Conservation (phyloP, 2,888 invertebrate species). For the Serripes groenlandicus region DNA sequence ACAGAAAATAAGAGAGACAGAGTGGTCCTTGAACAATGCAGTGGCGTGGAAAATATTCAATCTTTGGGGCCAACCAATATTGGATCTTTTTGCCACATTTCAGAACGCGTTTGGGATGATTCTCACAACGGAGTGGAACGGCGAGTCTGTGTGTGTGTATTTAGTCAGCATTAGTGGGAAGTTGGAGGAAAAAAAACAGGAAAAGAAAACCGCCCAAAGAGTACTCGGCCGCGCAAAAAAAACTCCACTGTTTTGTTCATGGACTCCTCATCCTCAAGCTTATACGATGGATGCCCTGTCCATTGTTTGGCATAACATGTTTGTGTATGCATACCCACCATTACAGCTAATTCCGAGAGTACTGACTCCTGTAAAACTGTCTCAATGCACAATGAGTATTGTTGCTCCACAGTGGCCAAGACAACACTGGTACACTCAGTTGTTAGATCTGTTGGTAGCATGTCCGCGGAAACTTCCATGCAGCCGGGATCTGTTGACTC, state of each 20-base stretch:
- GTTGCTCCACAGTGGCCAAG: conserved; percentile 42
- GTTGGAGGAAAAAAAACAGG: no score
- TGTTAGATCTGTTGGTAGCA: conserved; percentile 32
- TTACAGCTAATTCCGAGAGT: conserved; percentile 36
- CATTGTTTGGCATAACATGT: conserved; percentile 45
- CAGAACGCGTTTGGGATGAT: no score
- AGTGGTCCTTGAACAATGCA: conserved; percentile 11
- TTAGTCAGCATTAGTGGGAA: no score
- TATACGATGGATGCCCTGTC: conserved; percentile 42
- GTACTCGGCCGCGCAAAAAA: no score
- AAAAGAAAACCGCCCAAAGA: conserved; percentile 38
- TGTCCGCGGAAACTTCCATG: conserved; percentile 29
- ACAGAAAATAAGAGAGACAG: neutral
- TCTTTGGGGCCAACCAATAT: conserved; percentile 31
- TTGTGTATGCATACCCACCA: conserved; percentile 45
- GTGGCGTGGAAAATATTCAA: conserved; percentile 33
- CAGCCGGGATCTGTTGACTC: conserved; percentile 18
- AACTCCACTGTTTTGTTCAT: conserved; percentile 33
- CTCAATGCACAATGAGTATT: conserved; percentile 34
- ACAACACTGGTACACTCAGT: conserved; percentile 40
- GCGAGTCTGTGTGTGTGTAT: no score
- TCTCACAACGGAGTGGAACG: no score
- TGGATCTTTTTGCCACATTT: conserved; percentile 2
- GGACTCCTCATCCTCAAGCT: conserved; percentile 34
- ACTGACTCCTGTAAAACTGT: conserved; percentile 25